phyloP scores from a whole-genome alignment of 2,113 vertebrate species.

The Natator depressus region DNA sequence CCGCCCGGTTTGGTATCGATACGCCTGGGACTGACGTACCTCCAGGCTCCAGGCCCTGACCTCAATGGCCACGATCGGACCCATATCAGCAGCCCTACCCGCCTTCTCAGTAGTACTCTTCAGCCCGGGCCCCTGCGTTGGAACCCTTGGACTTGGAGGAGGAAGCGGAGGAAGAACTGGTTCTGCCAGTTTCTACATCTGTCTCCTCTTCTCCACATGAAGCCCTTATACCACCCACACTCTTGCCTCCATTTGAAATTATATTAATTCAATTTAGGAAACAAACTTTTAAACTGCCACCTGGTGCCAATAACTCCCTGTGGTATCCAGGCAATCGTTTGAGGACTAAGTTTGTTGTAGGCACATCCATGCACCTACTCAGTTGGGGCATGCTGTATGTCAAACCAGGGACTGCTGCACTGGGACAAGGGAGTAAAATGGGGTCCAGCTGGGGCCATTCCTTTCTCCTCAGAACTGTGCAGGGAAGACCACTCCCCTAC shows the following conservation, averaged over 20 bases:
- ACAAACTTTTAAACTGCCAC: conserved; percentile 7
- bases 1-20: no score
- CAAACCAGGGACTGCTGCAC: neutral
- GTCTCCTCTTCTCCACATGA: no score
- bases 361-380: neutral
- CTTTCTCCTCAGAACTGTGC: neutral
- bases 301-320: neutral
- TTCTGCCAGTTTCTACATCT: no score
- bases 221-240: no score
- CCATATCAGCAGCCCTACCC: no score
- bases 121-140: no score
- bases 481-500: neutral
- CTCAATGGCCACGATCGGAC: no score
- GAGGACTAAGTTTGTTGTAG: neutral
- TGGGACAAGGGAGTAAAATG: neutral
- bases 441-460: neutral
- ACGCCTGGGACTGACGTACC: no score
- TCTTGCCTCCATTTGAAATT: neutral
- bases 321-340: rapidly evolving
- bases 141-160: no score
- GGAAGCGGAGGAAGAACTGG: no score
- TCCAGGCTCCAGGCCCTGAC: no score
- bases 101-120: no score
- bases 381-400: neutral
- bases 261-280: neutral